Base-by-base conservation (phyloP, 2,888 invertebrate species). In the Netelia inedita region DNA sequence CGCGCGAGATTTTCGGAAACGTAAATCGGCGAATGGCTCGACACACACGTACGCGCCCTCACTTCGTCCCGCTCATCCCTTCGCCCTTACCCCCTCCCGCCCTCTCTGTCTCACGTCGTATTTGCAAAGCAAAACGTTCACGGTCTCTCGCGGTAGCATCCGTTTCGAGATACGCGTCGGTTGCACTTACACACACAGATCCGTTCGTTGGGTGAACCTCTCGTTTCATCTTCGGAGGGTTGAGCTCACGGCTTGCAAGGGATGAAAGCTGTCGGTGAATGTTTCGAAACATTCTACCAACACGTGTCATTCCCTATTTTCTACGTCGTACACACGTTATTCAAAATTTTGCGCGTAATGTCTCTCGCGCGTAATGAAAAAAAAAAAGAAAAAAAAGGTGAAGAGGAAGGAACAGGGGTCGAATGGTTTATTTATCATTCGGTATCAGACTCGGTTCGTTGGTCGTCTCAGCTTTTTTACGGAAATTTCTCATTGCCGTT, bases 121-220 rank as follows among this genome's bases (percentile, higher is more conserved):
- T 92, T 92, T 92, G 90, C 92, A 89, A 92, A 91, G 91, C 91
- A 90, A 92, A 90, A 78, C 79, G 74, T 6, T 28, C 85, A 68
- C 14, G 74, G 43, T 59, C 59, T 68, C 28, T 28, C 28, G 28
- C 28, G 28, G 28, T 5, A 28, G 28, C 3, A 28, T 28, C 28
- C 28, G 28, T 28, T 28, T 5, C 23, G 23, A 23, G 23, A 23
- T 23, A 23, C 23, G 23, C 23, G 23, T 23, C 23, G 23, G 28
- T 28, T 28, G 28, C 28, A 28, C 28, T 6, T 41, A 14, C 50
- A 50, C n/a, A 46, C 43, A 23, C 19, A 74, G 9, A 16, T 3
- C 2, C 50, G 14, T 63, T 1, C 35, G 57, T 11, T 55, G n/a
- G 41, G 1, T 11, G 57, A 57, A 57, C 8, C 46, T 46, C 10